These are phyloP conservation scores for Peribatodes rhomboidaria DNA, from an alignment of 2,888 invertebrate species.

Conservation along the genomic window DNA sequence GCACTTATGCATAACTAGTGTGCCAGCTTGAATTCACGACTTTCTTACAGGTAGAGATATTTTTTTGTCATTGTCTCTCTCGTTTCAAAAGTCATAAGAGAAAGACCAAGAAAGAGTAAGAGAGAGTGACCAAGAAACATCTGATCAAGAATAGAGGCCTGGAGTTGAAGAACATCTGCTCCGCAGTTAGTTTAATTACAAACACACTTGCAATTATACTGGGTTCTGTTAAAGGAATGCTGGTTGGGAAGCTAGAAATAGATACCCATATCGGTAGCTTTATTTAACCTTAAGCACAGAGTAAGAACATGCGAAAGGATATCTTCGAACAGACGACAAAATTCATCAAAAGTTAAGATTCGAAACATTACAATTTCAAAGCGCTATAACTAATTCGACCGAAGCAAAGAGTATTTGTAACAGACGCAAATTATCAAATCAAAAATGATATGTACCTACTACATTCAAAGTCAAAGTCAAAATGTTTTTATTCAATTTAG, in stretches of 20 bases:
- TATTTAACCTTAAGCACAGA: conserved; percentile 6
- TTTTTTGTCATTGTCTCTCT: too few species aligned
- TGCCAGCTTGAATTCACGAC: too few species aligned
- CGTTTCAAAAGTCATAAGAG: too few species aligned
- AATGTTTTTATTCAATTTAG: too few species aligned
- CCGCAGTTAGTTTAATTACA: background rate
- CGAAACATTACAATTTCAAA: background rate
- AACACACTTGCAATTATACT: conserved; percentile 3
- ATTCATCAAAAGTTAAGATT: background rate
- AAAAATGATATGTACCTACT: background rate
- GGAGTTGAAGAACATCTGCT: background rate
- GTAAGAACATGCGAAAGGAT: background rate
- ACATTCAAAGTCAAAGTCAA: too few species aligned
- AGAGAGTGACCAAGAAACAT: too few species aligned
- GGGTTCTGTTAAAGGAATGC: background rate
- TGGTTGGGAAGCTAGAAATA: conserved; percentile 10
- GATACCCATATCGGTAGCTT: conserved; percentile 15
- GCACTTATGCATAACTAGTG: too few species aligned
- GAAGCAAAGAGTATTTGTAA: background rate
- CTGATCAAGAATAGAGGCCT: too few species aligned
- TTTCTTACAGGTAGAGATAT: too few species aligned
- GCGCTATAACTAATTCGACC: background rate
- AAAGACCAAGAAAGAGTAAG: too few species aligned
- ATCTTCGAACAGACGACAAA: background rate
- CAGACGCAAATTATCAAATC: background rate